These are phyloP conservation scores for Ferrisia virgata DNA, from an alignment of 2,888 invertebrate species.

Conservation along the genomic window DNA sequence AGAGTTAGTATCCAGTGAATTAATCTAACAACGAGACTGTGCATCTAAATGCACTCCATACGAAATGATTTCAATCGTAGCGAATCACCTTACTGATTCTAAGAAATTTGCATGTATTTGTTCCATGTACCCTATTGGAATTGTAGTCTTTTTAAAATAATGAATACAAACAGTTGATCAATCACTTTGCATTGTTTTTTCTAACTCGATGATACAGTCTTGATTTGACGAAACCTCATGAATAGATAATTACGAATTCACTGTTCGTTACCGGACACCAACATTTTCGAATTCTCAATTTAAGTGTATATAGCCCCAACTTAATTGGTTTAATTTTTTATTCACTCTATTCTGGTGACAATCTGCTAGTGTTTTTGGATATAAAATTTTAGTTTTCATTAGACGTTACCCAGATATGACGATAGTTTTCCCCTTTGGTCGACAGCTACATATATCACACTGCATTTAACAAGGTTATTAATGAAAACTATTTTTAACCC, in stretches of 20 bases:
- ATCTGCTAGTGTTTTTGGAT: not conserved
- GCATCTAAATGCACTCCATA: not conserved
- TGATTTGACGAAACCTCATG: not conserved
- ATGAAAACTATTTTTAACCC: slow-evolving; percentile 26
- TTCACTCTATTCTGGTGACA: not conserved
- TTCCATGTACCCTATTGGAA: not conserved
- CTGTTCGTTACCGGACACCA: not conserved
- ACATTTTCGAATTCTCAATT: not conserved
- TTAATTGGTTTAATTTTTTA: not conserved
- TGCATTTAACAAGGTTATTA: slow-evolving; percentile 30
- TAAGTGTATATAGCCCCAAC: not conserved
- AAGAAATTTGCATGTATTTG: not conserved
- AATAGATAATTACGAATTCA: not conserved
- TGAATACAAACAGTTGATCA: not conserved
- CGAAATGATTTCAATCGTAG: not conserved
- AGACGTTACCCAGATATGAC: not conserved
- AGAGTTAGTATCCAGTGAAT: not conserved
- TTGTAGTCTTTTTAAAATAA: not conserved
- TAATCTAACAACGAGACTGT: not conserved
- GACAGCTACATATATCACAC: too few relatives aligned
- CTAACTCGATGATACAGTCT: not conserved
- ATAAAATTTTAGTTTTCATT: not conserved
- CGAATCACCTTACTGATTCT: not conserved
- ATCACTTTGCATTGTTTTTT: not conserved
- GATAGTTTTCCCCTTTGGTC: not conserved